These are phyloP conservation scores for Spermophilus dauricus DNA, from an alignment of 2,113 vertebrate genomes.

Conservation along the genomic window DNA sequence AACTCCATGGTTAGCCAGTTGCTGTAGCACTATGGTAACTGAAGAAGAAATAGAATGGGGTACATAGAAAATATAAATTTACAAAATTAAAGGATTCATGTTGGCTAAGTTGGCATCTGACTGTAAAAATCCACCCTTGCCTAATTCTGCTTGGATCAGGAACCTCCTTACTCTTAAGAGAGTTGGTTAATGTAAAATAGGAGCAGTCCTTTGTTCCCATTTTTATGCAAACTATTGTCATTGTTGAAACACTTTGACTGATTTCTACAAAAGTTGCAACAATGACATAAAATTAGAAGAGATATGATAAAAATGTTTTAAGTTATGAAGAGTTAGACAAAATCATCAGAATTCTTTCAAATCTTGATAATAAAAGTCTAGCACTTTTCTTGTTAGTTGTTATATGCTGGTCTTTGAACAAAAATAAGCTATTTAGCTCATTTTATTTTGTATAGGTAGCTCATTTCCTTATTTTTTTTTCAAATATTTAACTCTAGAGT, in stretches of 20 bases:
- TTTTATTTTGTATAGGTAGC: neutral
- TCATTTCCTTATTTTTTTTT: neutral
- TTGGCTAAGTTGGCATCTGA: neutral
- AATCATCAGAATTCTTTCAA: neutral
- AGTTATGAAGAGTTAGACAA: neutral
- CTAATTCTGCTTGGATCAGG: neutral
- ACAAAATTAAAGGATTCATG: slow-evolving; percentile 40
- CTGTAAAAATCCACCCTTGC: neutral
- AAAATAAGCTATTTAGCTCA: neutral
- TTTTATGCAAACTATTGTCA: neutral
- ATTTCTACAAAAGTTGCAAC: neutral
- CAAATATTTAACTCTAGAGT: neutral
- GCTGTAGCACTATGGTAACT: neutral
- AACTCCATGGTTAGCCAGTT: slow-evolving; percentile 65
- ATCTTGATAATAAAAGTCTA: neutral
- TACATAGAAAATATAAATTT: slow-evolving; percentile 26
- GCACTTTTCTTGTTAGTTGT: neutral
- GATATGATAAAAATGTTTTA: neutral
- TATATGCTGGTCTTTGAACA: neutral
- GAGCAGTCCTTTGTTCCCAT: neutral
- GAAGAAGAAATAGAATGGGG: slow-evolving; percentile 2
- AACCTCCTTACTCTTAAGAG: neutral
- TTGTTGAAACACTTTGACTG: neutral
- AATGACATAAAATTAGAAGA: neutral
- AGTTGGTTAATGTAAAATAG: neutral